Conservation (phyloP, 2,888 invertebrate genomes). For the Metallyticus violacea region DNA sequence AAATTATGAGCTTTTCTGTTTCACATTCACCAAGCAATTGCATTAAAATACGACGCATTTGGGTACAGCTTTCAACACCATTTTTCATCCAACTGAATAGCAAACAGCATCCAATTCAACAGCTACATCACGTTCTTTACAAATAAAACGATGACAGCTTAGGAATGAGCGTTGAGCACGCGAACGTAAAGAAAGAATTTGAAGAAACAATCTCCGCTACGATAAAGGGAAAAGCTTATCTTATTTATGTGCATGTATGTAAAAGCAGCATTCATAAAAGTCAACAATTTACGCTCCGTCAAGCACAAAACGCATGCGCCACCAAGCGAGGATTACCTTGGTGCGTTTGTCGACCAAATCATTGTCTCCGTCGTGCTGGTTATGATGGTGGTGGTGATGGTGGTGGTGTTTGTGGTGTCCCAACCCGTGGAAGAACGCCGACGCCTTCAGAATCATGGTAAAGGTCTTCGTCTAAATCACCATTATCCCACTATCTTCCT, state of each 20-base stretch:
- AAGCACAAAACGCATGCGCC: not conserved
- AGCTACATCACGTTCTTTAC: not conserved
- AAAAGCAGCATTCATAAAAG: not conserved
- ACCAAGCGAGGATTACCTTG: not conserved
- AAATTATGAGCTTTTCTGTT: not conserved
- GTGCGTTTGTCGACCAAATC: not conserved
- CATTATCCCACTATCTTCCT: not conserved
- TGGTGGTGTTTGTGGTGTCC: not conserved
- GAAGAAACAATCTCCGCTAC: too few species aligned
- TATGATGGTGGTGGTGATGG: not conserved
- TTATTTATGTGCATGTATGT: not conserved
- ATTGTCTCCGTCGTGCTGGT: not conserved
- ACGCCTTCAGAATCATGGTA: slow-evolving; percentile 18
- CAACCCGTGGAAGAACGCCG: slow-evolving; percentile 15
- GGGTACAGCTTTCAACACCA: not conserved
- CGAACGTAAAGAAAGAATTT: too few species aligned
- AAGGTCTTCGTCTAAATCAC: not conserved
- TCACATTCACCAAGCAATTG: not conserved
- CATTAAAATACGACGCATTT: not conserved
- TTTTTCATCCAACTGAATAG: not conserved
- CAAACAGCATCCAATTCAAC: not conserved
- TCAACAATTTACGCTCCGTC: not conserved
- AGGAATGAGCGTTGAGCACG: too few species aligned
- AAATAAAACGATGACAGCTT: not conserved
- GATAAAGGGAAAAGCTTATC: too few species aligned